These are phyloP conservation scores for Leiothrix lutea DNA, from an alignment of 2,113 vertebrate species.

Conservation along the genomic window DNA sequence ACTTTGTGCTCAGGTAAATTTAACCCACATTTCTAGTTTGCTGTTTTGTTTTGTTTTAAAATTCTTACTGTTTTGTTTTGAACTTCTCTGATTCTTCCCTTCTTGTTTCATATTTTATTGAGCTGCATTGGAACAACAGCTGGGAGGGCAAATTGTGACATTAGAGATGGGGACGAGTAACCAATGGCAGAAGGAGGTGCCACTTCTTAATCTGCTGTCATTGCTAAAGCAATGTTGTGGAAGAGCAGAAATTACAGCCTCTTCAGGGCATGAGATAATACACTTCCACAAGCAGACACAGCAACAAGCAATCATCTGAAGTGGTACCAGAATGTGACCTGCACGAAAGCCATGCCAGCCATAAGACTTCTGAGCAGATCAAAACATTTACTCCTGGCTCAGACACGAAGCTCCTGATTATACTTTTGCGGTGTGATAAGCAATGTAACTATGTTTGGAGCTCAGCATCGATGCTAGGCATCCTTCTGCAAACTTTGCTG, in stretches of 20 bases:
- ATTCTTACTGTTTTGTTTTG: neutral
- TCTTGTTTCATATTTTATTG: neutral
- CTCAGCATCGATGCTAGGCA: neutral
- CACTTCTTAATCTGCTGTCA: neutral
- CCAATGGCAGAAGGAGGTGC: neutral
- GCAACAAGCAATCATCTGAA: neutral
- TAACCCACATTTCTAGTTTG: neutral
- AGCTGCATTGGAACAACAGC: neutral
- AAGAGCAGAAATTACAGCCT: neutral
- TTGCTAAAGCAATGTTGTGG: neutral
- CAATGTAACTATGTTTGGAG: neutral
- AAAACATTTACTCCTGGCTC: neutral
- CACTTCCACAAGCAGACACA: neutral
- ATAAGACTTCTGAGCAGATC: fast-evolving
- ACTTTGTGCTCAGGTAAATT: neutral
- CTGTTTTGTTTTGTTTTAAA: neutral
- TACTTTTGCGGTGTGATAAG: neutral
- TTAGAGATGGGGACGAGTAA: neutral
- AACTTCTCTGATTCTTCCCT: neutral
- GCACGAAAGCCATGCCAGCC: neutral
- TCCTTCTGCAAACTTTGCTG: neutral
- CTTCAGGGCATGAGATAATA: neutral
- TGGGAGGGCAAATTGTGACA: neutral
- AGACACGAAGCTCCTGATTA: neutral
- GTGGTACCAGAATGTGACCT: neutral